Evolutionary conservation across 2,888 invertebrate genomes (phyloP).

Genomic region (Athrips mouffetella): DNA sequence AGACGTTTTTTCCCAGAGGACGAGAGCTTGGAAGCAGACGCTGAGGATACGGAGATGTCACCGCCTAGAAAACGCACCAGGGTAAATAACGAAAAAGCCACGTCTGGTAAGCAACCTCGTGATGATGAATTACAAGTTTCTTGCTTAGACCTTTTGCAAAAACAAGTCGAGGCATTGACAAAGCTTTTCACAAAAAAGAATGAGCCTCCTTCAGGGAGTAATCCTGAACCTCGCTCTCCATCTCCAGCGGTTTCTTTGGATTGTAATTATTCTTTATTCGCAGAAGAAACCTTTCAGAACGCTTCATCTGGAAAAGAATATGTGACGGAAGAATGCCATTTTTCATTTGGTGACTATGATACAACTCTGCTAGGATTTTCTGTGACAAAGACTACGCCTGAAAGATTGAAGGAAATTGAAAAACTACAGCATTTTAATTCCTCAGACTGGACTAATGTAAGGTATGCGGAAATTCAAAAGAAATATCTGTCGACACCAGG

Average conservation of each 20-base stretch:
- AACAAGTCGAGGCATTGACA: neutral
- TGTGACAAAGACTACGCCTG: neutral
- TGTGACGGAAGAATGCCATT: neutral
- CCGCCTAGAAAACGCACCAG: too few relatives aligned
- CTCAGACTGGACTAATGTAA: neutral
- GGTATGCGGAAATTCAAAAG: constrained; percentile 1
- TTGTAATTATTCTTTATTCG: neutral
- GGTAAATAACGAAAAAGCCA: too few relatives aligned
- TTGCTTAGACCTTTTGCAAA: neutral
- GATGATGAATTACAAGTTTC: neutral
- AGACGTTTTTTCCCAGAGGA: too few relatives aligned
- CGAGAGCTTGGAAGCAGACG: too few relatives aligned
- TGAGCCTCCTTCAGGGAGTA: neutral
- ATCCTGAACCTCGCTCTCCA: neutral
- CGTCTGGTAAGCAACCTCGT: neutral
- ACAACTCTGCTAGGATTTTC: neutral
- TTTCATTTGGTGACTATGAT: neutral
- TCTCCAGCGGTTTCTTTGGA: neutral
- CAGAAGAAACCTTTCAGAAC: neutral
- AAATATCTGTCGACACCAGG: constrained; percentile 1
- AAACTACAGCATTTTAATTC: neutral
- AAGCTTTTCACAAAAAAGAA: neutral
- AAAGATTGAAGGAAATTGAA: neutral
- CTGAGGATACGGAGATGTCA: too few relatives aligned
- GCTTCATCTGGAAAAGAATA: neutral